Evolutionary conservation across 2,888 invertebrate species (phyloP).

Genomic region (Hipparchia sbordonii): DNA sequence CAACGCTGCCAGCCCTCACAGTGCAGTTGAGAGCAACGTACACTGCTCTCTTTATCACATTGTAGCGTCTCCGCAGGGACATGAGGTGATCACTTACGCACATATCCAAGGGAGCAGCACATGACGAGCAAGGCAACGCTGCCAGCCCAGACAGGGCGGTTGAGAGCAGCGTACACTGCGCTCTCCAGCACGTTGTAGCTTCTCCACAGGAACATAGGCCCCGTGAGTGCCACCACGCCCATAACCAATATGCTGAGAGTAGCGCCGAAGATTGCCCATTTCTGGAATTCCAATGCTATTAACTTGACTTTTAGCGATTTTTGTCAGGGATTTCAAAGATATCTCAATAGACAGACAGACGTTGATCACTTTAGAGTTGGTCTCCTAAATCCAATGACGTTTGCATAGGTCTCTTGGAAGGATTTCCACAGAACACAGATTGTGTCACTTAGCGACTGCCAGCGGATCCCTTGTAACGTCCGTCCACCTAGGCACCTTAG

Average conservation of each 20-base stretch:
- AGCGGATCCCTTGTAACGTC: no score
- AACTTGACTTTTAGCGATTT: neutral
- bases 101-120: conserved; percentile 79
- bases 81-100: conserved; percentile 74
- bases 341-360: no score
- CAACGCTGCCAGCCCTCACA: conserved; percentile 78
- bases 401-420: no score
- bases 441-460: no score
- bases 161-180: conserved; percentile 81
- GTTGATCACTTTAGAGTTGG: no score
- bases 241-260: conserved; percentile 68
- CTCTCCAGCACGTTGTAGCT: conserved; percentile 77
- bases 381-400: no score
- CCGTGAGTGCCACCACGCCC: conserved; percentile 71
- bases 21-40: conserved; percentile 83
- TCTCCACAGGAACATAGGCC: conserved; percentile 78
- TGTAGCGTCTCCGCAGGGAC: conserved; percentile 78
- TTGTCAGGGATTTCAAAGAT: neutral
- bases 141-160: conserved; percentile 81
- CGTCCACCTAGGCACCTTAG: no score
- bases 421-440: no score
- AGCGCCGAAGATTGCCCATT: conserved; percentile 69
- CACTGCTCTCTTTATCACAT: conserved; percentile 75
- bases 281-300: conserved; percentile 54
- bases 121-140: conserved; percentile 75